Base-by-base conservation (phyloP, 2,888 invertebrate genomes). In the Macrosoma leucophasiata region DNA sequence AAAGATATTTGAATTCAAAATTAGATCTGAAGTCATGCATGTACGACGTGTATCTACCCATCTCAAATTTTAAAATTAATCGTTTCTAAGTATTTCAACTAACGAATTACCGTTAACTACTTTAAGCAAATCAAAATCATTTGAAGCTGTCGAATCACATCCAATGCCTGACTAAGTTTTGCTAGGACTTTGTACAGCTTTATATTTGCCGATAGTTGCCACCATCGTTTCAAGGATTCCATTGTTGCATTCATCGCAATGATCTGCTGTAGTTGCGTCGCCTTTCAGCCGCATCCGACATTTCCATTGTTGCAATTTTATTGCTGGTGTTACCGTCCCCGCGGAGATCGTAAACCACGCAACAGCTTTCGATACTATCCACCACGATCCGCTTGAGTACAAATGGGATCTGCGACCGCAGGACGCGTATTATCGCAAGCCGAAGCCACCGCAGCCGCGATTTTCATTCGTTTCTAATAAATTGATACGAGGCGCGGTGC, bases 221-320 rank as follows among this genome's bases (percentile, higher is more conserved):
- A 77, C 78, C 75, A 74, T 73, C 71, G 68, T 64, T 73, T 68
- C 49, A 66, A 69, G 69, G 76, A 66, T 68, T 65, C 76, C 78
- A 82, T 84, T 84, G 82, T 84, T 79, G 72, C 72, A 78, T 81
- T 78, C 73, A 78, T 66, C 60, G 72, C 74, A 73, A 75, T 71
- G 78, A 81, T 76, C 74, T 59, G 68, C 56, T 66, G 64, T 70
- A 75, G 72, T 72, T 66, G 71, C 73, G 69, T 67, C 72, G 72
- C 65, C 71, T 74, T 72, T 76, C 68, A 73, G 77, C 71, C 73
- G 71, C 77, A 77, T 79, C 74, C 71, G 70, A 72, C 78, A 66
- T 68, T 76, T 73, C 78, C 82, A 82, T 84, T 84, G 82, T 84
- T 82, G 76, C 67, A 55, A 71, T 77, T 82, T 84, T 84, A 84